Percentiles rank a stretch among this genome's conserved stretches.
These are phyloP conservation scores for Synanthedon vespiformis DNA, from an alignment of 2,888 invertebrate genomes.

Conservation along the genomic window DNA sequence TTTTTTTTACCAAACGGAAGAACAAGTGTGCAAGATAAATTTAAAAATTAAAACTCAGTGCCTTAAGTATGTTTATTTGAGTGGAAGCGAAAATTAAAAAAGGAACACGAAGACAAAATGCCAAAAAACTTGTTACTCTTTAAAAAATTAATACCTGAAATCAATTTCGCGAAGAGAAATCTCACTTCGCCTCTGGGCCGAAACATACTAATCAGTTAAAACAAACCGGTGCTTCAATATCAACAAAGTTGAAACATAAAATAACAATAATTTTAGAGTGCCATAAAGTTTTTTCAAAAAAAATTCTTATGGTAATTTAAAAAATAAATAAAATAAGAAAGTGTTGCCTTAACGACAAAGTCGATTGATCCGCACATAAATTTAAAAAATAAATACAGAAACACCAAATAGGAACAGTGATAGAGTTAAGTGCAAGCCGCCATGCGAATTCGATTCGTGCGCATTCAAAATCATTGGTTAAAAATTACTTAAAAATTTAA, in stretches of 20 bases:
- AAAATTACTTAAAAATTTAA: constrained; percentile 38
- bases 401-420: constrained; percentile 35
- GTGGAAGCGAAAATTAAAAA: constrained; percentile 36
- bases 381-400: constrained; percentile 8
- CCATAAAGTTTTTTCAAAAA: constrained; percentile 49
- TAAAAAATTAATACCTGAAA: constrained; percentile 63
- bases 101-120: constrained; percentile 65
- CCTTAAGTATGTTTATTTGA: constrained; percentile 57
- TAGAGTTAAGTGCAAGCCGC: constrained; percentile 33
- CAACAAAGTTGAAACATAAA: constrained; percentile 50
- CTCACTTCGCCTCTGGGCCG: constrained; percentile 53
- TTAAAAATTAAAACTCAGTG: constrained; percentile 47
- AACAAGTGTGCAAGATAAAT: constrained; percentile 45
- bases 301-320: constrained; percentile 40
- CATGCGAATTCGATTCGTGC: constrained; percentile 60
- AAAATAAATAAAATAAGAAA: constrained; percentile 12
- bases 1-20: constrained; percentile 41
- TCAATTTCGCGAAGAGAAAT: constrained; percentile 63
- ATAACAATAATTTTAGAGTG: constrained; percentile 28
- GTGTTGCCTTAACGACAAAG: constrained; percentile 63
- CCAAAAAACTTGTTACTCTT: constrained; percentile 61
- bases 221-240: constrained; percentile 29
- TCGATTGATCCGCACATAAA: constrained; percentile 26
- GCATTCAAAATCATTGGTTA: constrained; percentile 33
- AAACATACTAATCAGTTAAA: constrained; percentile 60